Evolutionary conservation across 2,113 vertebrate genomes (phyloP).

Genomic region (Osmerus mordax): DNA sequence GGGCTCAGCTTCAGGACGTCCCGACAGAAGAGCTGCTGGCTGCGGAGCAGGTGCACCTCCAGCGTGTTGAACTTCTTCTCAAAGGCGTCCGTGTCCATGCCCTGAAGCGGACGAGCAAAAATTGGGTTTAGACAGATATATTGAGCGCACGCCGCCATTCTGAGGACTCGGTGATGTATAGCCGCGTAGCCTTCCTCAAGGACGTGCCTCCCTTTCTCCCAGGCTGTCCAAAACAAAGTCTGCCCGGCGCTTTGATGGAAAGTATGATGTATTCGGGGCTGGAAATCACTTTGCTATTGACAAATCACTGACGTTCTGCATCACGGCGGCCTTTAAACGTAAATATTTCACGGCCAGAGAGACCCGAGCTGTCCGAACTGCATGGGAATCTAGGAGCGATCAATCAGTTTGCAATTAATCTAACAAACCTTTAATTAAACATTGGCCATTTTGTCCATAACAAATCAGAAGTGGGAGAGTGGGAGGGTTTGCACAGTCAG

Average conservation of each 20-base stretch:
- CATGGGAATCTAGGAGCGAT: slow-evolving; percentile 44
- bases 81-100: slow-evolving; percentile 83
- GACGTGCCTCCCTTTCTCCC: slow-evolving; percentile 23
- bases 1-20: slow-evolving; percentile 84
- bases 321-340: slow-evolving; percentile 44
- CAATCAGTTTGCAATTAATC: slow-evolving; percentile 73
- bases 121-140: slow-evolving; percentile 25
- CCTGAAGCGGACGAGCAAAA: slow-evolving; percentile 68
- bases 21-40: slow-evolving; percentile 85
- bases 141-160: slow-evolving; percentile 18
- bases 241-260: slow-evolving; percentile 34
- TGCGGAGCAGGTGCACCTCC: slow-evolving; percentile 82
- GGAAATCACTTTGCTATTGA: slow-evolving; percentile 38
- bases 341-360: slow-evolving; percentile 47
- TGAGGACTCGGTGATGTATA: slow-evolving; percentile 23
- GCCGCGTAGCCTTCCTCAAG: slow-evolving; percentile 29
- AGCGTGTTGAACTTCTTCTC: slow-evolving; percentile 95
- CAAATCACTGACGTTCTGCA: slow-evolving; percentile 47
- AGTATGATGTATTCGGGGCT: slow-evolving; percentile 49
- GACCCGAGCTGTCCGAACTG: slow-evolving; percentile 42
- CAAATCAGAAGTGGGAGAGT: slow-evolving; percentile 60
- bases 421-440: slow-evolving; percentile 69
- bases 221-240: slow-evolving; percentile 35
- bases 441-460: slow-evolving; percentile 57
- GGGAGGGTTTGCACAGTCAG: slow-evolving; percentile 56